Conservation (phyloP, 2,888 invertebrate species). For the Dioctria rufipes region DNA sequence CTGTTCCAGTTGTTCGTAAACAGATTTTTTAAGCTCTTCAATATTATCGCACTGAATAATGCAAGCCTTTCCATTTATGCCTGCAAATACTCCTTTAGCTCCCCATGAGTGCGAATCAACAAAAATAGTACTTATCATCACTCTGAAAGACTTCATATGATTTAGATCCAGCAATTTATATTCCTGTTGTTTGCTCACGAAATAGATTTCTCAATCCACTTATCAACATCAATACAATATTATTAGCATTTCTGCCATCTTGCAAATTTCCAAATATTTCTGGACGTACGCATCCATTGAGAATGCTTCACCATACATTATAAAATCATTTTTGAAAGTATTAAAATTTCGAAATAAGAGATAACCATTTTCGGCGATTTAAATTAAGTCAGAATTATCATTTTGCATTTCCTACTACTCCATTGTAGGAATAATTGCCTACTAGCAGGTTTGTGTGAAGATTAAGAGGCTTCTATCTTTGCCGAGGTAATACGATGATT, state of each 20-base stretch:
- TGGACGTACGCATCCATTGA: slow-evolving; percentile 51
- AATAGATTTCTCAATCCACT: slow-evolving; percentile 49
- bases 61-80: slow-evolving; percentile 21
- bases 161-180: not conserved
- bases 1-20: slow-evolving; percentile 17
- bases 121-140: slow-evolving; percentile 59
- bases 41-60: slow-evolving; percentile 48
- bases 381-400: not conserved
- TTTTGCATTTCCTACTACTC: no score
- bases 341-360: slow-evolving; percentile 52
- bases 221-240: slow-evolving; percentile 36
- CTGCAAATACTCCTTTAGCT: slow-evolving; percentile 59
- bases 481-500: slow-evolving; percentile 24
- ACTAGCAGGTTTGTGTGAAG: slow-evolving; percentile 60
- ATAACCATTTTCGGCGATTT: slow-evolving; percentile 38
- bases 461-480: slow-evolving; percentile 58
- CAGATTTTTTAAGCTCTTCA: slow-evolving; percentile 48
- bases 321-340: slow-evolving; percentile 45
- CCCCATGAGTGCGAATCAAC: slow-evolving; percentile 62
- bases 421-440: slow-evolving; percentile 1
- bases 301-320: slow-evolving; percentile 38
- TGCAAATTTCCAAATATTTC: slow-evolving; percentile 23
- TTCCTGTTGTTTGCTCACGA: slow-evolving; percentile 43
- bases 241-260: not conserved
- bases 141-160: slow-evolving; percentile 7